These are phyloP conservation scores for Acleris sparsana DNA, from an alignment of 2,888 invertebrate species.

Conservation along the genomic window DNA sequence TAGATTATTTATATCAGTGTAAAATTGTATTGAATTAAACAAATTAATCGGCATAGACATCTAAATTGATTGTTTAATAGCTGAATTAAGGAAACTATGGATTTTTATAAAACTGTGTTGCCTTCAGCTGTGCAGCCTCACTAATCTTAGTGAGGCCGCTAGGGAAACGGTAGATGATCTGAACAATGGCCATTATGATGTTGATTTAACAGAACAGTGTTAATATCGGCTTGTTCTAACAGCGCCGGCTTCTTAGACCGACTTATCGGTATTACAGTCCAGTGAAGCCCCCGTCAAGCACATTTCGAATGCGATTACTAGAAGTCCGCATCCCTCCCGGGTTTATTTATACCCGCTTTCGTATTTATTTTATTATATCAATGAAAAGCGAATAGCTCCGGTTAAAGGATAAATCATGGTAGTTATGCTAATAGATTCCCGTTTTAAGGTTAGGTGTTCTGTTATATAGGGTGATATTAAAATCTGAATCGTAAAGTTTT, in stretches of 20 bases:
- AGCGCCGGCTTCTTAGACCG: constrained; percentile 13
- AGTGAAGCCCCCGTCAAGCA: constrained; percentile 27
- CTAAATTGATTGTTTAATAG: too few relatives aligned
- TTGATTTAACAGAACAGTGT: constrained; percentile 10
- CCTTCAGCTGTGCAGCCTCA: too few relatives aligned
- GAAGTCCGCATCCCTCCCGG: constrained; percentile 20
- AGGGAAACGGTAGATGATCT: background rate
- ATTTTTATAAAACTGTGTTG: background rate
- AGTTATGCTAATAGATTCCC: constrained; percentile 4
- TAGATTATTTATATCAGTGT: too few relatives aligned
- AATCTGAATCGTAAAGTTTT: background rate
- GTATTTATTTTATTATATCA: constrained; percentile 24
- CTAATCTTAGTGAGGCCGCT: background rate
- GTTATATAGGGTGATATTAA: background rate
- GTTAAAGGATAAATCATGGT: constrained; percentile 16
- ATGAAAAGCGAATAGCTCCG: constrained; percentile 13
- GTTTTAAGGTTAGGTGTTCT: constrained; percentile 1
- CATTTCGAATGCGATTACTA: constrained; percentile 32
- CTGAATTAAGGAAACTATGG: too few relatives aligned
- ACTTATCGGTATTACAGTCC: constrained; percentile 31
- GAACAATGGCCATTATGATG: constrained; percentile 8
- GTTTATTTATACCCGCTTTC: constrained; percentile 16
- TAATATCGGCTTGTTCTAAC: constrained; percentile 7
- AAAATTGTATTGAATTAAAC: too few relatives aligned
- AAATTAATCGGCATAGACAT: too few relatives aligned